phyloP scores from a whole-genome alignment of 2,888 invertebrate genomes.

The Aproaerema taeniolella region DNA sequence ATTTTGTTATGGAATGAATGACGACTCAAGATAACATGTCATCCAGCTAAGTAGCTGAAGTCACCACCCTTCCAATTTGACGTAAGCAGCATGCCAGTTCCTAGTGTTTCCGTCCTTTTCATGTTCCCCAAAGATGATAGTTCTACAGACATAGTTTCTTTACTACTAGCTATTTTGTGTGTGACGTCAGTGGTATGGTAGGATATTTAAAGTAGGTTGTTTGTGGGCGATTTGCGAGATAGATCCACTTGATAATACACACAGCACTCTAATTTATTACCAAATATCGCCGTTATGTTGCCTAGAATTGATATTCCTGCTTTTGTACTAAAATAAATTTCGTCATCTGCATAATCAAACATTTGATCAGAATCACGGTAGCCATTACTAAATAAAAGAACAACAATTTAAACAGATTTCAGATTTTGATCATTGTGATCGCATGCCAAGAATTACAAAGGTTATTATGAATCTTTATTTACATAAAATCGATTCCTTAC shows the following conservation, averaged over 20 bases:
- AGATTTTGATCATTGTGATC: conserved; percentile 22
- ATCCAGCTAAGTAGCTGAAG: too few species aligned
- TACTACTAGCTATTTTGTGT: too few species aligned
- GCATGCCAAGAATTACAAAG: conserved; percentile 36
- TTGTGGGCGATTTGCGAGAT: conserved; percentile 32
- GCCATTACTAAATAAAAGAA: conserved; percentile 43
- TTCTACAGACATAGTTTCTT: too few species aligned
- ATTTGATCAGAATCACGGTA: conserved; percentile 26
- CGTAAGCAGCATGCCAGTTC: too few species aligned
- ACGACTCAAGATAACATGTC: too few species aligned
- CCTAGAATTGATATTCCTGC: conserved; percentile 23
- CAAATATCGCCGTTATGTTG: conserved; percentile 30
- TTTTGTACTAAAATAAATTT: conserved; percentile 3
- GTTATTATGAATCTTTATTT: conserved; percentile 44
- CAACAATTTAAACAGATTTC: conserved; percentile 49
- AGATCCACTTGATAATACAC: conserved; percentile 7
- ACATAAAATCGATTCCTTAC: conserved; percentile 40
- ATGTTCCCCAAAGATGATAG: too few species aligned
- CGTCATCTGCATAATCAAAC: conserved; percentile 2
- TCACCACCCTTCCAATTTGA: too few species aligned
- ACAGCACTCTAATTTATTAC: conserved; percentile 28
- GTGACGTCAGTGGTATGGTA: conserved; percentile 30
- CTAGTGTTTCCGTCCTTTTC: too few species aligned
- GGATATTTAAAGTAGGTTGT: conserved; percentile 35
- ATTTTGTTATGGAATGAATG: too few species aligned